Evolutionary conservation across 35 echinoderm and acorn worm species (phyloP).

Genomic region (Lytechinus pictus): DNA sequence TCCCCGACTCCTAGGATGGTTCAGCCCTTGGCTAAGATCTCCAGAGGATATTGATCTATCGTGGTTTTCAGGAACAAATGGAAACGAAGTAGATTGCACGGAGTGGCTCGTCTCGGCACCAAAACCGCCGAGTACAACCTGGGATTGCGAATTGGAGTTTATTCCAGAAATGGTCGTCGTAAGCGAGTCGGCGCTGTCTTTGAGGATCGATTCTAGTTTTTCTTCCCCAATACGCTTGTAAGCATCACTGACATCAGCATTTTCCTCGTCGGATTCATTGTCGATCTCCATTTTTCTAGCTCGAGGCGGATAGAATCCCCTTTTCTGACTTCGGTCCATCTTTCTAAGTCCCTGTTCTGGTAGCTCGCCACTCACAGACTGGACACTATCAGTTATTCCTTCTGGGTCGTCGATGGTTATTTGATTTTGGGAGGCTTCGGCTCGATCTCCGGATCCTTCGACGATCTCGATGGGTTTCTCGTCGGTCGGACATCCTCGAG

Average conservation of each 20-base stretch:
- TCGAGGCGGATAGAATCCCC: not conserved
- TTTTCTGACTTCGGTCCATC: not conserved
- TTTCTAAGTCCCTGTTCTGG: not conserved
- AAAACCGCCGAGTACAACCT: not conserved
- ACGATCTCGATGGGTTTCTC: not conserved
- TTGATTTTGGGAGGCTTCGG: not conserved
- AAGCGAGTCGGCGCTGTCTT: not conserved
- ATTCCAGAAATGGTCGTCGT: not conserved
- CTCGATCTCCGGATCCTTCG: not conserved
- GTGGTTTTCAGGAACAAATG: not conserved
- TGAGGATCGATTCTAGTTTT: not conserved
- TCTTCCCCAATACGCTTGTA: not conserved
- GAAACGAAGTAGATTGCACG: not conserved
- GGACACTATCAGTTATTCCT: not conserved
- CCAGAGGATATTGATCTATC: not conserved
- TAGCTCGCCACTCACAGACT: not conserved
- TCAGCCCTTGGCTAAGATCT: not conserved
- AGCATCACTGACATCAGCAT: not conserved
- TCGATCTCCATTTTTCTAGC: not conserved
- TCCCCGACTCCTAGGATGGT: not conserved
- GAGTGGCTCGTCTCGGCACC: not conserved
- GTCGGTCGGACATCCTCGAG: not conserved
- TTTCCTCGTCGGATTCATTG: conserved; percentile 2
- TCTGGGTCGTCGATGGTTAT: not conserved
- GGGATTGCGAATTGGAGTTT: not conserved